Evolutionary conservation across 1,140 invertebrate species (phyloP).

Genomic region (Arion vulgaris): DNA sequence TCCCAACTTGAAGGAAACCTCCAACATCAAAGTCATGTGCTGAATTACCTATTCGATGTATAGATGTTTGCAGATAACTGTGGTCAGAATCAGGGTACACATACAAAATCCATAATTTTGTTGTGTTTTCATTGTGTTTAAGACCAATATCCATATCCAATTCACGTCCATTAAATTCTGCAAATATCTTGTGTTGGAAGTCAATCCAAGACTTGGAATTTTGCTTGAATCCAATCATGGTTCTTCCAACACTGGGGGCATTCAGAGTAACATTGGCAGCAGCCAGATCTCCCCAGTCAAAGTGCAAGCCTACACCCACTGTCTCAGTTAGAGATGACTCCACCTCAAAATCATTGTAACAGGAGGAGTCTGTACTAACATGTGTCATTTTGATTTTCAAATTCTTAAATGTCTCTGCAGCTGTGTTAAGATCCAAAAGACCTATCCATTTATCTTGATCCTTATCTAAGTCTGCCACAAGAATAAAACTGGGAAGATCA

Average conservation of each 20-base stretch:
- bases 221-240: slow-evolving; percentile 22
- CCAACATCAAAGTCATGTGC: slow-evolving; percentile 26
- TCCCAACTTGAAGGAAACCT: slow-evolving; percentile 30
- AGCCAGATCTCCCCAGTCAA: slow-evolving; percentile 25
- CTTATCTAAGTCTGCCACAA: not conserved
- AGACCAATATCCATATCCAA: slow-evolving; percentile 27
- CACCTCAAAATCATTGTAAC: slow-evolving; percentile 29
- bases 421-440: not conserved
- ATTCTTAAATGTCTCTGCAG: not conserved
- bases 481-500: slow-evolving; percentile 24
- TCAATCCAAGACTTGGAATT: slow-evolving; percentile 24
- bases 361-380: not conserved
- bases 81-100: slow-evolving; percentile 11
- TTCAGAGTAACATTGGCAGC: slow-evolving; percentile 2
- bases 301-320: slow-evolving; percentile 42
- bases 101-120: slow-evolving; percentile 10
- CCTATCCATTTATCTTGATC: slow-evolving; percentile 22
- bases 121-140: slow-evolving; percentile 13
- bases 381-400: slow-evolving; percentile 7
- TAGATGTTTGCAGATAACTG: slow-evolving; percentile 10
- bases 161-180: not conserved
- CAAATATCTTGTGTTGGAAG: slow-evolving; percentile 24
- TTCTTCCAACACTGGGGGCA: slow-evolving; percentile 15
- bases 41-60: slow-evolving; percentile 13
- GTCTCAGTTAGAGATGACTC: slow-evolving; percentile 25